Conservation (phyloP, 2,113 vertebrate genomes). For the Antigone vipio region DNA sequence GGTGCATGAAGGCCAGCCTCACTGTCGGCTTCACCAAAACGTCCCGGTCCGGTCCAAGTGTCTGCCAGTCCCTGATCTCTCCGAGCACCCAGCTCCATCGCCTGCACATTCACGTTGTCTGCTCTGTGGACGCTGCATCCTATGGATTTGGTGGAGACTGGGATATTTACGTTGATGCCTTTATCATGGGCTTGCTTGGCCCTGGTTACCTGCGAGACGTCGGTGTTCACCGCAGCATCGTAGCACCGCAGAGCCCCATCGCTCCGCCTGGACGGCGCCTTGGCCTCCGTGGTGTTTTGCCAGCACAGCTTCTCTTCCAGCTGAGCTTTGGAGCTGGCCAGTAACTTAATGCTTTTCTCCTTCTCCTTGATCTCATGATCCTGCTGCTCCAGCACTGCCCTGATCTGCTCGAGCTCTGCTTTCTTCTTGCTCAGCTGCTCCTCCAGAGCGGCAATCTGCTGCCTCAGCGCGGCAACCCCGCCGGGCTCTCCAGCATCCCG, state of each 20-base stretch:
- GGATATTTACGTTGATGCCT: constrained; percentile 64
- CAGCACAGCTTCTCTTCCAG: constrained; percentile 55
- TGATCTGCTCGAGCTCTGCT: constrained; percentile 80
- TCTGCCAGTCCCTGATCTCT: not conserved
- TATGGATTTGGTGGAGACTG: constrained; percentile 8
- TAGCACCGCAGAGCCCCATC: not conserved
- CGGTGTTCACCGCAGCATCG: constrained; percentile 71
- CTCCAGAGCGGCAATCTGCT: constrained; percentile 80
- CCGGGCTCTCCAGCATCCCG: not conserved
- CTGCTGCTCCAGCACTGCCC: constrained; percentile 77
- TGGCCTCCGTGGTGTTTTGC: not conserved
- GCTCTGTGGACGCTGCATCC: not conserved
- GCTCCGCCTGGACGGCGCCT: not conserved
- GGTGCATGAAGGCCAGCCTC: not conserved
- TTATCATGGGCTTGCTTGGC: constrained; percentile 69
- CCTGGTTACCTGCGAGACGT: constrained; percentile 18
- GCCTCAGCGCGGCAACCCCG: constrained; percentile 68
- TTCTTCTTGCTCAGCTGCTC: constrained; percentile 79
- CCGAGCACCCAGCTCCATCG: not conserved
- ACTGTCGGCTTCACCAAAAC: not conserved
- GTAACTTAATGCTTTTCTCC: constrained; percentile 80
- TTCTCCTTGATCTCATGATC: constrained; percentile 81
- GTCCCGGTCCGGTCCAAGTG: not conserved
- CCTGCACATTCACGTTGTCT: fast-evolving
- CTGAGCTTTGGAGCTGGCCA: constrained; percentile 74